These are phyloP conservation scores for Telenomus remus DNA, from an alignment of 1,140 invertebrate genomes.

Conservation along the genomic window DNA sequence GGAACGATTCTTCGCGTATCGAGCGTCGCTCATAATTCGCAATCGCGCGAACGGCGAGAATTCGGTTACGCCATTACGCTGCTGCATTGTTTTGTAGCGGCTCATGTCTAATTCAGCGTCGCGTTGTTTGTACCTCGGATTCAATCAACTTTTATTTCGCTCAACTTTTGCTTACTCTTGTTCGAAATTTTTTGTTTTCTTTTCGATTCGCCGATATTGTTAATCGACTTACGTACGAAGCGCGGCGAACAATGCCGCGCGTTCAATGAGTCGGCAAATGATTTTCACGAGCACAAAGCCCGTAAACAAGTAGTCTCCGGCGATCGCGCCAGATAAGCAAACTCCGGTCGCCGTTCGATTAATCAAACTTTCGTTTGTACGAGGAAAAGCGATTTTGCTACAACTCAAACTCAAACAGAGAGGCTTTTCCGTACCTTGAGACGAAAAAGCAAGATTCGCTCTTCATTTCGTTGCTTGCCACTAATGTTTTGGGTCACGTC, in stretches of 20 bases:
- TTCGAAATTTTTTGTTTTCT: too few species aligned
- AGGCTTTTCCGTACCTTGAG: constrained; percentile 69
- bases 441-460: constrained; percentile 69
- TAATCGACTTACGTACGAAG: too few species aligned
- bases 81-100: background rate
- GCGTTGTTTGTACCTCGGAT: too few species aligned
- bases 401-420: background rate
- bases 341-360: constrained; percentile 4
- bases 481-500: constrained; percentile 67
- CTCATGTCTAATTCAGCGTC: too few species aligned
- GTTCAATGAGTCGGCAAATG: constrained; percentile 22
- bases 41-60: constrained; percentile 15
- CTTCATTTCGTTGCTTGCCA: constrained; percentile 71
- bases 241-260: background rate
- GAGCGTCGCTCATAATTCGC: constrained; percentile 25
- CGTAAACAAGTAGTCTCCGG: constrained; percentile 1
- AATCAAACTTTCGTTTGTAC: constrained; percentile 16
- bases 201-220: too few species aligned
- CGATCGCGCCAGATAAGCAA: constrained; percentile 16
- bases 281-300: constrained; percentile 13
- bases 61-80: constrained; percentile 9
- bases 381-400: too few species aligned
- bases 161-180: too few species aligned
- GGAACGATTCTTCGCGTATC: constrained; percentile 24
- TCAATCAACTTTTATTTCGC: too few species aligned